These are phyloP conservation scores for Serranus cabrilla DNA, from an alignment of 2,797 vertebrate species.

Conservation along the genomic window DNA sequence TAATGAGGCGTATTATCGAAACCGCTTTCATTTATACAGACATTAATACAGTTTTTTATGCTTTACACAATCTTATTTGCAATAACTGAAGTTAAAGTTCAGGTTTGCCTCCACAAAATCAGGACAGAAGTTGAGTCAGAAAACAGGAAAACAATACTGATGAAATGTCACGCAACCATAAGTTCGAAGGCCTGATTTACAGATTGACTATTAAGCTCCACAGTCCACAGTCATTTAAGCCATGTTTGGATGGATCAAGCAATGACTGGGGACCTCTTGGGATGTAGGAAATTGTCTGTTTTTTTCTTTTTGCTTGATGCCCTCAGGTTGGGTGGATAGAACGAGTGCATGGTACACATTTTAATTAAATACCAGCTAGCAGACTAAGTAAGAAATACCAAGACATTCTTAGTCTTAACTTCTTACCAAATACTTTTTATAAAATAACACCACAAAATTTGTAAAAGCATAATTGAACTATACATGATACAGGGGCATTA, in stretches of 20 bases:
- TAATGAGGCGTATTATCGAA: constrained; percentile 44
- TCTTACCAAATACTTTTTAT: no score
- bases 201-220: no score
- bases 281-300: background rate
- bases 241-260: background rate
- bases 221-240: background rate
- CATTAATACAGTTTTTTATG: constrained; percentile 15
- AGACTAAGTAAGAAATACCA: no score
- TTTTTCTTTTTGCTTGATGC: no score
- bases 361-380: no score
- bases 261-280: background rate
- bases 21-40: constrained; percentile 10
- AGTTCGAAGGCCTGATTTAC: background rate
- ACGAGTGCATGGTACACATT: no score
- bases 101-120: background rate
- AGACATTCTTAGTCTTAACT: no score
- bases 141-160: background rate
- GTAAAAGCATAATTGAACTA: no score
- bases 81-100: constrained; percentile 1
- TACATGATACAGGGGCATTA: no score
- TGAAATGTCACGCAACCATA: background rate
- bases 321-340: background rate
- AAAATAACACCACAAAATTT: no score
- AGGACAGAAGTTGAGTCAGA: background rate
- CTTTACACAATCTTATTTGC: constrained; percentile 3